A percentile compares a stretch with the other conserved stretches of the same genome.
Conservation (phyloP, 2,888 invertebrate species). For the Syritta pipiens region DNA sequence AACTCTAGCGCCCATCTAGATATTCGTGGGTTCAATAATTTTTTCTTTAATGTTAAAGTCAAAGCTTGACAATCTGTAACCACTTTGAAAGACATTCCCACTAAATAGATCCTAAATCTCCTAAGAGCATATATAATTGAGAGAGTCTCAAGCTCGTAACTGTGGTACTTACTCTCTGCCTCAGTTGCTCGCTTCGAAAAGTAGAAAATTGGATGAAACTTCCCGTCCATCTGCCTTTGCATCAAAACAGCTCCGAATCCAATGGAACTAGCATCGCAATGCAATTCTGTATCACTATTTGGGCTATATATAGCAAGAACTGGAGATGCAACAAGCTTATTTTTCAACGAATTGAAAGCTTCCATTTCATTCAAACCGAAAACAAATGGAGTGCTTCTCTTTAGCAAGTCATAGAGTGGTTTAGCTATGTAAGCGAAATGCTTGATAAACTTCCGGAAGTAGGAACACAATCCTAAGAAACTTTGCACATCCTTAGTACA, state of each 20-base stretch:
- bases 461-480: background rate
- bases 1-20: slow-evolving; percentile 66
- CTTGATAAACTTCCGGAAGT: background rate
- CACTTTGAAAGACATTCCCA: slow-evolving; percentile 24
- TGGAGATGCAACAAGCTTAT: slow-evolving; percentile 1
- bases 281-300: slow-evolving; percentile 15
- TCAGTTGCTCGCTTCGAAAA: slow-evolving; percentile 70
- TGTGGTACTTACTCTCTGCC: slow-evolving; percentile 72
- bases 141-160: slow-evolving; percentile 40
- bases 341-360: background rate
- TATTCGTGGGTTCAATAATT: slow-evolving; percentile 31
- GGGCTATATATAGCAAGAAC: background rate
- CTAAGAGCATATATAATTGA: slow-evolving; percentile 22
- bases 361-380: background rate
- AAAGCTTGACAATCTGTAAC: slow-evolving; percentile 45
- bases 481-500: background rate
- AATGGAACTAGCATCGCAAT: slow-evolving; percentile 69
- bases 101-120: slow-evolving; percentile 32
- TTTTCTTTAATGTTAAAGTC: slow-evolving; percentile 32
- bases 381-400: background rate
- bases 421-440: background rate
- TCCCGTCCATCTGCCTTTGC: slow-evolving; percentile 63
- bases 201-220: slow-evolving; percentile 70
- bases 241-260: slow-evolving; percentile 67
- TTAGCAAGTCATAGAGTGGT: background rate